phyloP scores from a whole-genome alignment of 2,113 vertebrate genomes.

The Alaudala cheleensis region DNA sequence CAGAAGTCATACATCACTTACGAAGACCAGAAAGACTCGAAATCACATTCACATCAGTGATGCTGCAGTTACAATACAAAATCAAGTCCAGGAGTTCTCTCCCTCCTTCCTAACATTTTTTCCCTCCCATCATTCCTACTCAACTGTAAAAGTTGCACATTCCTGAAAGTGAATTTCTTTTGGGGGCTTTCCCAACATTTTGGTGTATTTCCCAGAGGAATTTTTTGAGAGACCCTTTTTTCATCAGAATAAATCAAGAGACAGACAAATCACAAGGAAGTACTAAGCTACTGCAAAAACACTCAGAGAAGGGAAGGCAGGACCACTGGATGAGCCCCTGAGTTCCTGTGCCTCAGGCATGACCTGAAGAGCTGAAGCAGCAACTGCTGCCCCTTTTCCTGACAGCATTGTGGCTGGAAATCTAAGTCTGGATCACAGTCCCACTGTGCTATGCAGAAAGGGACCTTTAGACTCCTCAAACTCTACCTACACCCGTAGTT shows the following conservation, averaged over 20 bases:
- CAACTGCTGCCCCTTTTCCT: not conserved
- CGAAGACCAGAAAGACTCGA: not conserved
- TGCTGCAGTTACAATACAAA: not conserved
- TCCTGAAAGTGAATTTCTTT: not conserved
- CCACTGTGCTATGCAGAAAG: not conserved
- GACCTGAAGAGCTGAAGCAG: not conserved
- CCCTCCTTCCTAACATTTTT: not conserved
- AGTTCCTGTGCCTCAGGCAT: not conserved
- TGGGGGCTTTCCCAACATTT: not conserved
- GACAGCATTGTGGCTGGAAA: not conserved
- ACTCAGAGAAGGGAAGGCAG: not conserved
- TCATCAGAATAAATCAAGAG: not conserved
- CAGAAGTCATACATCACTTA: not conserved
- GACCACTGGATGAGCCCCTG: accelerated
- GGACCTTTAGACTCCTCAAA: not conserved
- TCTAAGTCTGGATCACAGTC: accelerated
- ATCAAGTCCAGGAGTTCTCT: not conserved
- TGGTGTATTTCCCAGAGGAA: accelerated
- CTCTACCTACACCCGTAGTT: not conserved
- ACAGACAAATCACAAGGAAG: not conserved
- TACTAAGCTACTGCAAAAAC: not conserved
- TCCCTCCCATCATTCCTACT: not conserved
- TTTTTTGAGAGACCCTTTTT: not conserved
- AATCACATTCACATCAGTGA: not conserved
- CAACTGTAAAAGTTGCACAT: not conserved